A percentile compares a stretch with the other conserved stretches of the same genome.
Evolutionary conservation across 2,797 vertebrate genomes (phyloP).

Genomic region (Gadopsis marmoratus): DNA sequence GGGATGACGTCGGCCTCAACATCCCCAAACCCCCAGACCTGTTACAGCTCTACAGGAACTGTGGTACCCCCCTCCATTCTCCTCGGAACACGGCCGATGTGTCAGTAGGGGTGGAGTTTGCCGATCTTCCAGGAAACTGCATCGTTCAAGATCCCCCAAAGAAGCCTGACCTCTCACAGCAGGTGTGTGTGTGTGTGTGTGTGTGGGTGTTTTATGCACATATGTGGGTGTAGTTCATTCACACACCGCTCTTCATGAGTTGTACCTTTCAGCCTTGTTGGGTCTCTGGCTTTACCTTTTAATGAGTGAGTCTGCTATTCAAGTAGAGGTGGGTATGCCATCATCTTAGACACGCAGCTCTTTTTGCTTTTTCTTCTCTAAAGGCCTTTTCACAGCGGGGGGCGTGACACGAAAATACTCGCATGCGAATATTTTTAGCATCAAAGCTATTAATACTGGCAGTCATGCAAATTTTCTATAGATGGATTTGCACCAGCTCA

Average conservation of each 20-base stretch:
- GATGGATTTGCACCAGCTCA: no score
- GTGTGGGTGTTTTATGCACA: no score
- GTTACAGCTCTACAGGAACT: constrained; percentile 95
- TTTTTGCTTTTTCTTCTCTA: no score
- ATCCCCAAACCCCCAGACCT: constrained; percentile 97
- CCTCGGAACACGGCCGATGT: constrained; percentile 88
- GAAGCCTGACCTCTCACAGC: constrained; percentile 78
- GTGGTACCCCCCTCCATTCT: constrained; percentile 87
- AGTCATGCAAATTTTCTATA: no score
- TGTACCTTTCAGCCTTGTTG: background rate
- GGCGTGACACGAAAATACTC: no score
- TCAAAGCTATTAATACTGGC: no score
- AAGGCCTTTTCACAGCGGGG: no score
- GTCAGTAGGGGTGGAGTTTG: constrained; percentile 89
- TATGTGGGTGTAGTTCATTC: background rate
- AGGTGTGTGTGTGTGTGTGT: constrained; percentile 55
- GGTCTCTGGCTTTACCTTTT: background rate
- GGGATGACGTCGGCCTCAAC: constrained; percentile 99
- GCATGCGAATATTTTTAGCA: no score
- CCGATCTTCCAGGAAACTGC: constrained; percentile 86
- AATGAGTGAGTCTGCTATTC: no score
- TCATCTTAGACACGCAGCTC: no score
- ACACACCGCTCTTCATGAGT: background rate
- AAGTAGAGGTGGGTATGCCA: no score
- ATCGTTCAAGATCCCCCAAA: constrained; percentile 69